Base-by-base conservation (phyloP, 2,113 vertebrate genomes). In the Halcyon senegalensis region DNA sequence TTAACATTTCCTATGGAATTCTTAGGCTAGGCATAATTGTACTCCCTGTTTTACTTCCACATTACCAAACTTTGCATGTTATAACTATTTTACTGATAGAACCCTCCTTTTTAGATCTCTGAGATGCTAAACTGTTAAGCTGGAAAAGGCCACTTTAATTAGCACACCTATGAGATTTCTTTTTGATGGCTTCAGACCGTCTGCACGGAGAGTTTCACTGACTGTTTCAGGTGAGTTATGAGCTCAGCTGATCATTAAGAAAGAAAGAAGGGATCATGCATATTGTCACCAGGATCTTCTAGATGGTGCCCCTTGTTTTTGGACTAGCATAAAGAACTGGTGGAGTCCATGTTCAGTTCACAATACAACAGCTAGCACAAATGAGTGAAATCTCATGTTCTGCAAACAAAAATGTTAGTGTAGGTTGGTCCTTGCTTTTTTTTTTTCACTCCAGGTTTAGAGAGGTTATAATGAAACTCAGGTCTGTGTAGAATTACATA, bases 121-220 rank as follows among this genome's bases (percentile, higher is more conserved):
- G 93, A 63, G 50, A 66, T 95, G 89, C 59, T 95, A 90, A 96
- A 64, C 15, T 31, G 37, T 85, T 79, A 77, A 96, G 58, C 77
- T 96, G 55, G 43, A 93, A 93, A 96, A 79, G 43, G 53, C 30
- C 55, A 48, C 48, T 62, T 27, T 44, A 88, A 79, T 73, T 64
- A 64, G 79, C 41, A 44, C 9, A 89, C 17, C 33, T 81, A 12
- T 5, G 62, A 44, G 21, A 84, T 37, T 37, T 82, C 43, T 50
- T 82, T 88, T 93, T 84, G 56, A 91, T 37, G 16, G 60, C 70
- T 93, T 66, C 41, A 86, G 62, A 37, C 50, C 87, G 43, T 72
- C 81, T 80, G 68, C 64, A 86, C 21, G 64, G 62, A 58, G 13
- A 63, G 12, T 81, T 95, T 84, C 77, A 81, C 50, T 56, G 25